Evolutionary conservation across 2,113 vertebrate species (phyloP).

Genomic region (Rhinopomastus cyanomelas): DNA sequence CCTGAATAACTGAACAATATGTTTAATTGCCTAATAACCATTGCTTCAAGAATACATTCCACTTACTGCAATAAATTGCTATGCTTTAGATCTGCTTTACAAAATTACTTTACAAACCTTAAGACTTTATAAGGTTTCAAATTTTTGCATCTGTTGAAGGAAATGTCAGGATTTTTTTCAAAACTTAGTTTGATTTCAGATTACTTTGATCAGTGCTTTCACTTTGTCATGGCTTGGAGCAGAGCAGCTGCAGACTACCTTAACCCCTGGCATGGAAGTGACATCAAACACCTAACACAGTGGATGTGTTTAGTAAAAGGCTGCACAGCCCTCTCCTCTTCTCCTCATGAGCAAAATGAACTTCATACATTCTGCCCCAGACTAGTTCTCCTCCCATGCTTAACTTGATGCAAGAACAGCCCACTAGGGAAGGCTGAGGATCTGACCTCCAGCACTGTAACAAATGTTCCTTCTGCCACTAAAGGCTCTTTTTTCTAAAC

Average conservation of each 20-base stretch:
- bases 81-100: background rate
- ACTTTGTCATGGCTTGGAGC: background rate
- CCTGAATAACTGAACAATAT: background rate
- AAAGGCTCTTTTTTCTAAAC: background rate
- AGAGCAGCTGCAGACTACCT: background rate
- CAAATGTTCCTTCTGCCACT: background rate
- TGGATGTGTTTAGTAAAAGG: background rate
- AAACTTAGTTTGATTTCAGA: background rate
- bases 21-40: too few species aligned
- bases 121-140: slow-evolving; percentile 7
- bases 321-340: background rate
- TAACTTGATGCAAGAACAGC: background rate
- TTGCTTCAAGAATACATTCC: background rate
- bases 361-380: background rate
- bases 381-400: background rate
- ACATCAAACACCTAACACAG: background rate
- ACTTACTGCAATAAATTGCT: slow-evolving; percentile 19
- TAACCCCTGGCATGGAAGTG: background rate
- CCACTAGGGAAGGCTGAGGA: background rate
- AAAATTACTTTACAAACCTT: background rate
- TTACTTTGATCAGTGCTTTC: background rate
- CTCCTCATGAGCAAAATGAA: background rate
- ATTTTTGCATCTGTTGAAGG: background rate
- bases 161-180: background rate
- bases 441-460: rapidly evolving